phyloP scores from a whole-genome alignment of 2,797 vertebrate genomes.

The Parauchenoglanis ngamensis region DNA sequence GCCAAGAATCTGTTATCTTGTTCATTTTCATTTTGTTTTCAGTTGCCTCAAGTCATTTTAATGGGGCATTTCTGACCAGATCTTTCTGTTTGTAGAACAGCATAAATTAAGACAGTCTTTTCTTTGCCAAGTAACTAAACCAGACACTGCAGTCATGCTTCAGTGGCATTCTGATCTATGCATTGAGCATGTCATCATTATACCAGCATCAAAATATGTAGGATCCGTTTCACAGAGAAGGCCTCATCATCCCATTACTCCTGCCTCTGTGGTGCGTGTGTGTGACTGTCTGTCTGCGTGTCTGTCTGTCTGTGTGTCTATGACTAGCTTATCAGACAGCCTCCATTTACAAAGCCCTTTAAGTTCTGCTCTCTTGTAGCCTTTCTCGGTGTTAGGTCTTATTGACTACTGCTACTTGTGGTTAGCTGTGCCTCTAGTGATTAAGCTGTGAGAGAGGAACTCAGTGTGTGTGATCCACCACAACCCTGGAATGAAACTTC shows the following conservation, averaged over 20 bases:
- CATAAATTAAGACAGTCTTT: neutral
- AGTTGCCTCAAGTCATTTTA: neutral
- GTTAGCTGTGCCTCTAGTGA: neutral
- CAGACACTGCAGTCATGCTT: neutral
- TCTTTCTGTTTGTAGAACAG: conserved; percentile 3
- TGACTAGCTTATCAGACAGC: neutral
- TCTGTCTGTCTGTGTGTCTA: neutral
- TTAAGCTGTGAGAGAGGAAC: neutral
- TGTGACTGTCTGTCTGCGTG: neutral
- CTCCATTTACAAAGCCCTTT: conserved; percentile 11
- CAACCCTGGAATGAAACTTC: neutral
- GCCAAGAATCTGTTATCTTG: neutral
- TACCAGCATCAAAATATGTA: conserved; percentile 20
- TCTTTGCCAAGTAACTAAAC: conserved; percentile 24
- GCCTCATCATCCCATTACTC: neutral
- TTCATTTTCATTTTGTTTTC: conserved; percentile 2
- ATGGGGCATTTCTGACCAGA: neutral
- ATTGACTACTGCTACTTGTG: neutral
- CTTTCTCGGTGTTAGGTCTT: neutral
- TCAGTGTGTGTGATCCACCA: neutral
- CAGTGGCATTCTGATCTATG: conserved; percentile 26
- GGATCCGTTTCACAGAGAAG: neutral
- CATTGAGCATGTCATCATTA: conserved; percentile 14
- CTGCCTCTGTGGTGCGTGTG: neutral
- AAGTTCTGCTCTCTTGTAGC: neutral